Conservation (phyloP, 2,113 vertebrate species). For the pig (Sus scrofa) region DNA sequence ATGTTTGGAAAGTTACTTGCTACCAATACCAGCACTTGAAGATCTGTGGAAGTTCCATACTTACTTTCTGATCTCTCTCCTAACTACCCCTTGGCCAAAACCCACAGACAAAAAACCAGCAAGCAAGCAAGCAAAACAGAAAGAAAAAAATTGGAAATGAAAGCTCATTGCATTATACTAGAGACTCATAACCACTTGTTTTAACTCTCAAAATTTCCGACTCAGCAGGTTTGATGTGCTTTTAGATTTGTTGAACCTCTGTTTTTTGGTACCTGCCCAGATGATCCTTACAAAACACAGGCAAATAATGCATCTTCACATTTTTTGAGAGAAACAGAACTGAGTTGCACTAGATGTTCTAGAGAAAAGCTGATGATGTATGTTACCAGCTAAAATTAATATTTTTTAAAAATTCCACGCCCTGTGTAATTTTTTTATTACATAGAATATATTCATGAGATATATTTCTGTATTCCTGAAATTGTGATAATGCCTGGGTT, state of each 20-base stretch:
- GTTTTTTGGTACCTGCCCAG: neutral
- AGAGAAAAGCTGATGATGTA: neutral
- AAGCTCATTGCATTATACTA: slow-evolving; percentile 6
- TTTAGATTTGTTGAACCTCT: neutral
- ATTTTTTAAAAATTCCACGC: neutral
- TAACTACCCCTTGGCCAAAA: neutral
- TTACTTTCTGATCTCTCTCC: neutral
- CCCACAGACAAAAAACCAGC: neutral
- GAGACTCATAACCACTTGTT: neutral
- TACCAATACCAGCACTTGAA: neutral
- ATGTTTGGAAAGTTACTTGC: neutral
- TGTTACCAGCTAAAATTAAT: neutral
- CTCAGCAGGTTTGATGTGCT: neutral
- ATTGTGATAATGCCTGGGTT: neutral
- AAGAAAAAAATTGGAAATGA: neutral
- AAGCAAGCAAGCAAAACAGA: neutral
- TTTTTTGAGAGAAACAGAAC: neutral
- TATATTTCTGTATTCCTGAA: neutral
- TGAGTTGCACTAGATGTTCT: neutral
- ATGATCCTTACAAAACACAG: neutral
- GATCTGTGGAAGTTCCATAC: neutral
- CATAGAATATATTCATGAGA: neutral
- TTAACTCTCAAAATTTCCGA: slow-evolving; percentile 35
- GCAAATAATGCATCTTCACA: neutral
- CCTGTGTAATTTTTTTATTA: neutral